These are phyloP conservation scores for Indicator indicator DNA, from an alignment of 2,113 vertebrate species.

Conservation along the genomic window DNA sequence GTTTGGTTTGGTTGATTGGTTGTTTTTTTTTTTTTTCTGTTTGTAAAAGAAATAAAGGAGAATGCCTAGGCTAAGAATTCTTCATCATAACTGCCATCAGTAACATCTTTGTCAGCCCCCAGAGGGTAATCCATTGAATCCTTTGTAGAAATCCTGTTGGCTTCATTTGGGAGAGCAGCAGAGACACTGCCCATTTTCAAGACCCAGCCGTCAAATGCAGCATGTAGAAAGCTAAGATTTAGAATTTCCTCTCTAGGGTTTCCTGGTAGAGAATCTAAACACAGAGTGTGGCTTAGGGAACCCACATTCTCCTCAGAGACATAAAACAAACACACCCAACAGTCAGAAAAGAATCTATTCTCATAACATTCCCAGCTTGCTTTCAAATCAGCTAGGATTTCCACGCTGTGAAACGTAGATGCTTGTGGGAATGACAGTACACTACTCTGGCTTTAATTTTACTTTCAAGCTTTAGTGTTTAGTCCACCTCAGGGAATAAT, in stretches of 20 bases:
- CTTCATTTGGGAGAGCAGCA: not conserved
- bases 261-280: slow-evolving; percentile 25
- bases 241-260: slow-evolving; percentile 41
- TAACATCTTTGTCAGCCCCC: not conserved
- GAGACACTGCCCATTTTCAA: not conserved
- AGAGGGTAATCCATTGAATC: not conserved
- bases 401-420: not conserved
- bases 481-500: not conserved
- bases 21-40: not conserved
- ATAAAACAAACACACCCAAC: slow-evolving; percentile 17
- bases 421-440: not conserved
- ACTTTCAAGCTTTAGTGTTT: not conserved
- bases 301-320: slow-evolving; percentile 26
- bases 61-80: not conserved
- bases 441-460: slow-evolving; percentile 16
- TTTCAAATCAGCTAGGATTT: slow-evolving; percentile 39
- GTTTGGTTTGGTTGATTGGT: not conserved
- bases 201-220: not conserved
- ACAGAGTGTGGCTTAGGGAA: slow-evolving; percentile 14
- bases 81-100: not conserved
- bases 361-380: slow-evolving; percentile 2
- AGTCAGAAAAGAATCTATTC: not conserved
- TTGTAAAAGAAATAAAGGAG: not conserved
- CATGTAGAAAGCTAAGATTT: slow-evolving; percentile 11
- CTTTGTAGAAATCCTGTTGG: not conserved